Evolutionary conservation across 2,113 vertebrate species (phyloP).

Genomic region (Odocoileus virginianus): DNA sequence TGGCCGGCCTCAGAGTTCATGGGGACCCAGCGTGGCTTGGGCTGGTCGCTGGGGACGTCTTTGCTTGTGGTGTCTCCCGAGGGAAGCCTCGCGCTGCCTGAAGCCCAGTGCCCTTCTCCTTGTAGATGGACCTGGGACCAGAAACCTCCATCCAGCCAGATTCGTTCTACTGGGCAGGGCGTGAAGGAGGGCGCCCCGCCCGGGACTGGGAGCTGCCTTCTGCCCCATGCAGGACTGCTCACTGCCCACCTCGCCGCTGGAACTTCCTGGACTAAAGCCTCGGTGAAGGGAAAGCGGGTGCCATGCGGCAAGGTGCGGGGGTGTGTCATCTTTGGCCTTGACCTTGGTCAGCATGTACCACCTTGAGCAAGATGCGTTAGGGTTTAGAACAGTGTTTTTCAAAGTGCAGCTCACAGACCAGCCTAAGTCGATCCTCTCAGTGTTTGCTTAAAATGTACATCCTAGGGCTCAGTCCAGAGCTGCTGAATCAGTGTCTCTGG

Average conservation of each 20-base stretch:
- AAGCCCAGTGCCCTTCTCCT: accelerated
- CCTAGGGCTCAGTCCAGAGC: neutral
- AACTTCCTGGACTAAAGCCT: neutral
- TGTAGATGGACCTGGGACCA: neutral
- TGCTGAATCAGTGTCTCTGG: neutral
- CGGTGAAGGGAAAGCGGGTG: neutral
- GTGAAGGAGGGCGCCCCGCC: neutral
- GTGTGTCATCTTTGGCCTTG: neutral
- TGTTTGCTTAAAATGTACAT: neutral
- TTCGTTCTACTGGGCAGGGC: accelerated
- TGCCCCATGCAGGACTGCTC: neutral
- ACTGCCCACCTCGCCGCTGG: neutral
- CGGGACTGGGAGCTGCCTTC: neutral
- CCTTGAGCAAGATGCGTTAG: neutral
- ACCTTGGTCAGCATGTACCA: neutral
- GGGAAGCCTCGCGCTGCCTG: neutral
- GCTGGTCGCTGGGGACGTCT: neutral
- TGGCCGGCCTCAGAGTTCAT: neutral
- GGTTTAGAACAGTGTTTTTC: neutral
- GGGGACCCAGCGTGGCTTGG: neutral
- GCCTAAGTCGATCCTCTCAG: neutral
- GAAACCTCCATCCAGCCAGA: neutral
- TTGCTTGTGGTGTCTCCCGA: neutral
- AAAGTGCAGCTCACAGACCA: neutral
- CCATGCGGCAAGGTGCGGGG: accelerated